Evolutionary conservation across 2,113 vertebrate genomes (phyloP), one percentile per base, ranked within the genome.

Genomic region (Mionectes macconnelli): DNA sequence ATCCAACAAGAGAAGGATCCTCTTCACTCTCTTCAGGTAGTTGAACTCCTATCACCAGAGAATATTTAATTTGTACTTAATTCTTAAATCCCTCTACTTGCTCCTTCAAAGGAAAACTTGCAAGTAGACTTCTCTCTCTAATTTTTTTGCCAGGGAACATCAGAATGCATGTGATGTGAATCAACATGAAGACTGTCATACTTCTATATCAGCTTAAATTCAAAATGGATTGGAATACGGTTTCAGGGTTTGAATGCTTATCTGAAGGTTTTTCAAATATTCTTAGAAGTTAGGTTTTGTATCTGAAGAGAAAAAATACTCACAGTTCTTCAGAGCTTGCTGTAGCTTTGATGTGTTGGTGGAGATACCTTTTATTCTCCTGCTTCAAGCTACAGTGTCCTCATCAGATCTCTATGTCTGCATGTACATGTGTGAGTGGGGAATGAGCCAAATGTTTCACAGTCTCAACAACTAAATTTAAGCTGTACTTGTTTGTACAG

Each of bases 401-500:
- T 47, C 45, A 55, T 64, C 53, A 90, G 78, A 60, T n/a, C 20
- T 78, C 82, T 35, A 1, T 40, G 28, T 74, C 68, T 84, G 42
- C 47, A 11, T 23, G 44, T 23, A 24, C 40, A 57, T 1, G 4
- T 42, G 52, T 57, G 67, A 95, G 42, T 18, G 63, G 62, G 40
- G 87, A 86, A 89, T 15, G 63, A 89, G 78, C 74, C 74, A 93
- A 90, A 73, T 15, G 20, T 69, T 91, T 91, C 79, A 67, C 47
- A 56, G 76, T 39, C 72, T 85, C 40, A 2, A 35, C 55, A 84
- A 87, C 56, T 92, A 94, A 86, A 93, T 89, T 94, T 94, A 90
- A 94, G 56, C 56, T 78, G 80, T 77, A 27, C 37, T 91, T 96
- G 94, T 96, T 97, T 96, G 68, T 73, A 62, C 90, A 94, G 95